phyloP scores from a whole-genome alignment of 2,113 vertebrate genomes.

The Lates calcarifer region DNA sequence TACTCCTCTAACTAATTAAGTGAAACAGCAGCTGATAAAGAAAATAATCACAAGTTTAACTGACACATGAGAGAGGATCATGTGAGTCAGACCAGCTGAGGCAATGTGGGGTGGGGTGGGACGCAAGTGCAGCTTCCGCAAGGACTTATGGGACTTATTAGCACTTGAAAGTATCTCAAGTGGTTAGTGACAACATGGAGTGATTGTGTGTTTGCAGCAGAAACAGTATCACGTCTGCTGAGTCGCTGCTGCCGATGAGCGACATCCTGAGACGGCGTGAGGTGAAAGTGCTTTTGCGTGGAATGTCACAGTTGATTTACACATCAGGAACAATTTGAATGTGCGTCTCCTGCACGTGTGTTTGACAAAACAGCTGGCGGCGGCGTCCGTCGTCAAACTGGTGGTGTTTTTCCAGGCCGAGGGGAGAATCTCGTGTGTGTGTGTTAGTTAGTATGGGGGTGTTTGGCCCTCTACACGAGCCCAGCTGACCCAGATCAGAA shows the following conservation, averaged over 20 bases:
- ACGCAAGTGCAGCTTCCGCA: neutral
- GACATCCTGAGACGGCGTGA: conserved; percentile 26
- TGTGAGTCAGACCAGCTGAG: conserved; percentile 69
- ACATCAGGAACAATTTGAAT: conserved; percentile 50
- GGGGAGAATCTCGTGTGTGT: conserved; percentile 46
- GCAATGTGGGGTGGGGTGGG: conserved; percentile 25
- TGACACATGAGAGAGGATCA: conserved; percentile 54
- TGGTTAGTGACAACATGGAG: conserved; percentile 24
- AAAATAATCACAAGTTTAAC: conserved; percentile 23
- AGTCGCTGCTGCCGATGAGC: neutral
- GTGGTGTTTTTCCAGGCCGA: conserved; percentile 66
- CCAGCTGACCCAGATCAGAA: conserved; percentile 75
- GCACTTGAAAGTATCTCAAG: conserved; percentile 27
- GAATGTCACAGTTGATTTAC: conserved; percentile 60
- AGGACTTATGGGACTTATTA: conserved; percentile 39
- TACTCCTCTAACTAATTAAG: conserved; percentile 7
- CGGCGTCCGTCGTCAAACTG: conserved; percentile 46
- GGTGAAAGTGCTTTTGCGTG: conserved; percentile 41
- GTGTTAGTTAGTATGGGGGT: conserved; percentile 34
- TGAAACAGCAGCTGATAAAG: neutral
- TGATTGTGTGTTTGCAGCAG: conserved; percentile 6
- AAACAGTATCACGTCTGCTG: conserved; percentile 17
- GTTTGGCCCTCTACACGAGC: conserved; percentile 56
- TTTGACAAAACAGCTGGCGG: neutral
- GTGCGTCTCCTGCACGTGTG: conserved; percentile 28